These are phyloP conservation scores for Lithophane semibrunnea DNA, from an alignment of 2,888 invertebrate species.

Conservation along the genomic window DNA sequence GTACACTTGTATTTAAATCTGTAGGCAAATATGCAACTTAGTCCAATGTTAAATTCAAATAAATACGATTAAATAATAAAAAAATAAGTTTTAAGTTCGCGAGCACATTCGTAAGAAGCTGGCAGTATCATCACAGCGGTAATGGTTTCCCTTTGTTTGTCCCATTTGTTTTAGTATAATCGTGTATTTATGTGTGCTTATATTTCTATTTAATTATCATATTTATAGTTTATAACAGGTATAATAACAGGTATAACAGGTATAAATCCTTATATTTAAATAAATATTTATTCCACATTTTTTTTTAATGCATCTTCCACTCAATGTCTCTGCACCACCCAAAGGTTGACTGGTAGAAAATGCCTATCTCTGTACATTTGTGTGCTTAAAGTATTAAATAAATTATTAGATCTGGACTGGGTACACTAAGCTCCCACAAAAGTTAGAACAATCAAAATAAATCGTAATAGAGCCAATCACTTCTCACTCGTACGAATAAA, in stretches of 20 bases:
- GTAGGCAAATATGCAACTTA: background rate
- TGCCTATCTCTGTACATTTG: background rate
- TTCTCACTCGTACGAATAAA: conserved; percentile 47
- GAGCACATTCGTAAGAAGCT: too few species aligned
- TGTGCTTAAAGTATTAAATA: background rate
- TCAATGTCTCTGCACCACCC: background rate
- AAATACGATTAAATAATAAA: too few species aligned
- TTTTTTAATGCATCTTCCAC: background rate
- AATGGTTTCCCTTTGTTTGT: too few species aligned
- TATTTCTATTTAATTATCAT: too few species aligned
- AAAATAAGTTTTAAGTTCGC: too few species aligned
- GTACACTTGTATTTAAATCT: background rate
- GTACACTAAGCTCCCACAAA: conserved; percentile 8
- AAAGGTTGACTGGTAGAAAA: background rate
- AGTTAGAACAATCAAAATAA: conserved; percentile 39
- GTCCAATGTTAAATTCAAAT: background rate
- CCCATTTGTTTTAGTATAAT: too few species aligned
- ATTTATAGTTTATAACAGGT: too few species aligned
- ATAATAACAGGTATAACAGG: too few species aligned
- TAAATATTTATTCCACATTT: too few species aligned
- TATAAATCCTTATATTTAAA: too few species aligned
- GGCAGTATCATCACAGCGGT: too few species aligned
- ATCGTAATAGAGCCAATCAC: conserved; percentile 51
- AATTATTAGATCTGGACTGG: conserved; percentile 1
- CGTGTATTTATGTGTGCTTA: too few species aligned